Conservation (phyloP, 2,888 invertebrate genomes). For the Notocelia uddmanniana region DNA sequence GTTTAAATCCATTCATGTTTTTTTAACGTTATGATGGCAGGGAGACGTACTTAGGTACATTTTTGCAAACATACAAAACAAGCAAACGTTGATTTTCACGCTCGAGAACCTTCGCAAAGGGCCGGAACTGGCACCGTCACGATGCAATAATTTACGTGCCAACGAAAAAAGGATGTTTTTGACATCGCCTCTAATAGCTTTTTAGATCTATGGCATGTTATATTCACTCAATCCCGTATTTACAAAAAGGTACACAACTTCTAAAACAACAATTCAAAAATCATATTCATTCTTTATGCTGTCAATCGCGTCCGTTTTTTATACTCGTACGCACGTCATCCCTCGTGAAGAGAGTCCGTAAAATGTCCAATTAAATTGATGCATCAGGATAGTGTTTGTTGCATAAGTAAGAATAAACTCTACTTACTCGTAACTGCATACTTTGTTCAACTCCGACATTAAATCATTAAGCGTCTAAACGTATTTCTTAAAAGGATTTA, state of each 20-base stretch:
- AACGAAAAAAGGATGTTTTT: conserved; percentile 57
- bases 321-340: too few relatives aligned
- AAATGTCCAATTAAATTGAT: too few relatives aligned
- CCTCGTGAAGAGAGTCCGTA: too few relatives aligned
- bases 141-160: conserved; percentile 65
- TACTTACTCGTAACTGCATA: not conserved
- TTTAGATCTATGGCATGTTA: conserved; percentile 33
- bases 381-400: too few relatives aligned
- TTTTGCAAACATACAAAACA: conserved; percentile 39
- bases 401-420: not conserved
- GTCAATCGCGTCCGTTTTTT: too few relatives aligned
- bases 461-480: not conserved
- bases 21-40: too few relatives aligned
- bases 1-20: too few relatives aligned
- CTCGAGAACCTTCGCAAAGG: conserved; percentile 54
- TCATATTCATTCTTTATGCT: too few relatives aligned
- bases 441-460: not conserved
- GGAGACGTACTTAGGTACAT: too few relatives aligned
- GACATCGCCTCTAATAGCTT: conserved; percentile 55
- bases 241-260: too few relatives aligned
- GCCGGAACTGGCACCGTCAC: conserved; percentile 64
- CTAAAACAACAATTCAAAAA: too few relatives aligned
- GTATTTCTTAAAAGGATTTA: not conserved
- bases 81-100: conserved; percentile 56
- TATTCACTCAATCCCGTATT: not conserved